Evolutionary conservation across 2,113 vertebrate genomes (phyloP).

Genomic region (Mesembrinibis cayennensis): DNA sequence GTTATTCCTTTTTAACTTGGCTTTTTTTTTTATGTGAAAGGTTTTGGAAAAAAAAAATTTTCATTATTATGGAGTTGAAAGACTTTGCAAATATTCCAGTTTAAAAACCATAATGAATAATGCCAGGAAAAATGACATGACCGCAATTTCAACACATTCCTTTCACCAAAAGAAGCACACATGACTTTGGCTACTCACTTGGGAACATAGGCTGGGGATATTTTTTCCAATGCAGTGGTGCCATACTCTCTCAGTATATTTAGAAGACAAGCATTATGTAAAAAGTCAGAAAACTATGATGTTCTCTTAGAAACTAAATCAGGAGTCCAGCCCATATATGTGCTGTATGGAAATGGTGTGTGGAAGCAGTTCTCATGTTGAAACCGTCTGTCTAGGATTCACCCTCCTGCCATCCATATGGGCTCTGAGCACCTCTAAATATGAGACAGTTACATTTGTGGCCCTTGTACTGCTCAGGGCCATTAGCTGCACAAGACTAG

Average conservation of each 20-base stretch:
- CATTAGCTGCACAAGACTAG: not conserved
- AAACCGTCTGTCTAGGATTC: accelerated
- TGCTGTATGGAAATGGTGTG: not conserved
- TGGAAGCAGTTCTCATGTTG: not conserved
- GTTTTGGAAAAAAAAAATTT: not conserved
- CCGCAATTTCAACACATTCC: not conserved
- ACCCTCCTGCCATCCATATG: accelerated
- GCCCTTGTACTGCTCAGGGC: not conserved
- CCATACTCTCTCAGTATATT: not conserved
- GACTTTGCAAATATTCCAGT: not conserved
- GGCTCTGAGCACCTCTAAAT: not conserved
- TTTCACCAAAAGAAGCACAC: not conserved
- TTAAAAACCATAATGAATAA: not conserved
- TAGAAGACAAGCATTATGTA: not conserved
- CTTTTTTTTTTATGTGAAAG: not conserved
- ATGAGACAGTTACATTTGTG: not conserved
- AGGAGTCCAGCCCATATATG: not conserved
- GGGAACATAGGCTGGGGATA: not conserved
- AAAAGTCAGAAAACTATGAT: not conserved
- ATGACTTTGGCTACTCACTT: not conserved
- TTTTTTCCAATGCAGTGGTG: not conserved
- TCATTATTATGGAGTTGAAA: not conserved
- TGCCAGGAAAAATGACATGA: not conserved
- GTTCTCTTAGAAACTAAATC: not conserved
- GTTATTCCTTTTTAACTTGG: not conserved